A percentile compares a stretch with the other conserved stretches of the same genome.
Evolutionary conservation across 2,113 vertebrate species (phyloP).

Genomic region (Irena cyanogastra): DNA sequence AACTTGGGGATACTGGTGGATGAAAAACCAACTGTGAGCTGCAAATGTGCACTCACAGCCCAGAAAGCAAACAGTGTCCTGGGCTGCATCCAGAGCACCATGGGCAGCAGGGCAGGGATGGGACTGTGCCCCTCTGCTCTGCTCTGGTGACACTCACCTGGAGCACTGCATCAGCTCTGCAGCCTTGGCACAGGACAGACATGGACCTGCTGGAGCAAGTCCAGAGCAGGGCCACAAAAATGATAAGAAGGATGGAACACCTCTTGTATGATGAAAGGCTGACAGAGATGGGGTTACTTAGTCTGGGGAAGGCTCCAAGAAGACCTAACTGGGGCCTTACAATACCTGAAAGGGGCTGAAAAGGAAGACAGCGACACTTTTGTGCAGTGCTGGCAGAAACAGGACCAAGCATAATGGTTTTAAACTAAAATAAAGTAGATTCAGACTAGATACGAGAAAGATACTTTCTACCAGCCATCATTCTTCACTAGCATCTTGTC

Average conservation of each 20-base stretch:
- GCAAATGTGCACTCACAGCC: accelerated
- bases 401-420: background rate
- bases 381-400: background rate
- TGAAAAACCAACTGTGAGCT: background rate
- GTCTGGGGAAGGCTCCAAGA: background rate
- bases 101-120: background rate
- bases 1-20: background rate
- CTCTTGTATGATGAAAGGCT: background rate
- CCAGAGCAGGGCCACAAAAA: background rate
- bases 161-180: background rate
- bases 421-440: background rate
- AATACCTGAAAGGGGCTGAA: background rate
- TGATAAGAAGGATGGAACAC: background rate
- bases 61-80: background rate
- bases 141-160: background rate
- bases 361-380: accelerated
- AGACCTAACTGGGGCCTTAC: background rate
- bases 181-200: background rate
- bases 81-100: accelerated
- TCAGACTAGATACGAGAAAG: background rate
- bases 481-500: background rate
- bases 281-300: background rate
- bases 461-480: background rate
- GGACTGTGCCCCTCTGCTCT: background rate
- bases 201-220: accelerated